Evolutionary conservation across 2,113 vertebrate genomes (phyloP), one percentile per base, ranked within the genome.

Genomic region (Seriola quinqueradiata): DNA sequence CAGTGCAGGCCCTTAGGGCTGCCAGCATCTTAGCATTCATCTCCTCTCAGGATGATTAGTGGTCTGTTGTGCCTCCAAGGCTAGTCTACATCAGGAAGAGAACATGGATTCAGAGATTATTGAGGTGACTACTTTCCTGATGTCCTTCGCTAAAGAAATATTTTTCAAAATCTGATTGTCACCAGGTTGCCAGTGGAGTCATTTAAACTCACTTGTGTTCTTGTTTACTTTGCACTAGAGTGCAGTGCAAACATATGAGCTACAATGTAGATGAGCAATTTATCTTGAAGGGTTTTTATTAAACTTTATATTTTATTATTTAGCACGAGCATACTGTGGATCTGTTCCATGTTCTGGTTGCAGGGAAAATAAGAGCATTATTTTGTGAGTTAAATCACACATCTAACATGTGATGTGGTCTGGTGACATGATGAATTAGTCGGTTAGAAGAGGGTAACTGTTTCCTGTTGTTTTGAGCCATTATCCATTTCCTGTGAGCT

Each of bases 351-450:
- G 3, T 32, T 46, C 21, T 78, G 16, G 21, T 25, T 17, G 13
- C 34, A 77, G 40, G 72, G 17, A 40, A 25, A 75, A 46, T 6
- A 60, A n/a, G 8, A 54, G 14, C 2, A 9, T 54, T 54, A 7
- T 44, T 55, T 63, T 55, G 3, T 44, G 17, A 42, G 40, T 42
- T n/a, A 64, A 60, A 61, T 23, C 61, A 25, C 40, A 59, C 40
- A 40, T 79, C 23, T n/a, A 28, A 68, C 70, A 70, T 71, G 40
- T 66, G 4, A 63, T 17, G 32, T 11, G 1, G 14, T 42, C 42
- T 68, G 67, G 25, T 73, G 68, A 69, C 79, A 44, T 72, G 32
- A 83, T 60, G 23, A 63, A 82, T 84, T 55, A 71, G 50, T 73
- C 34, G 54, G 17, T 85, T 54, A 44, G 32, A 10, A 23, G 14